Evolutionary conservation across 1,140 invertebrate species (phyloP).

Genomic region (Sitobion miscanthi): DNA sequence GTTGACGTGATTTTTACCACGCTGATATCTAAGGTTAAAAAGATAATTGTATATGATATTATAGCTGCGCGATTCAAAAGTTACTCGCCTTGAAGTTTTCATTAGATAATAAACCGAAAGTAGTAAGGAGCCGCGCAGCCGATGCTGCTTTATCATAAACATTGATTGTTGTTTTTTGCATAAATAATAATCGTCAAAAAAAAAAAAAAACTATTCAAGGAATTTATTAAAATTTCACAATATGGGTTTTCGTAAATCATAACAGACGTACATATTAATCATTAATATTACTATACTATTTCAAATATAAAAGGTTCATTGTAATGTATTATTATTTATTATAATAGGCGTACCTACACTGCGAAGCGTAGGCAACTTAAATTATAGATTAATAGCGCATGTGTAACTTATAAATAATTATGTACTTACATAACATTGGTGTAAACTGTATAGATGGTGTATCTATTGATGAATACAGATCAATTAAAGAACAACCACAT

Average conservation of each 20-base stretch:
- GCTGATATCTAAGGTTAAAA: neutral
- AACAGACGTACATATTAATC: neutral
- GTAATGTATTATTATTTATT: neutral
- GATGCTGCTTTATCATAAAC: neutral
- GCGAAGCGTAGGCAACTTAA: neutral
- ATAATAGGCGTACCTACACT: neutral
- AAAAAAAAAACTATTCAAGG: too few relatives aligned
- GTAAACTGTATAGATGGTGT: too few relatives aligned
- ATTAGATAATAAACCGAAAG: neutral
- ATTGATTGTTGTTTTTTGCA: too few relatives aligned
- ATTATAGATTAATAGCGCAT: too few relatives aligned
- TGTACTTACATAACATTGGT: too few relatives aligned
- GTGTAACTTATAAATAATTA: neutral
- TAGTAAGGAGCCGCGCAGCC: neutral
- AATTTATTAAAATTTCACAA: too few relatives aligned
- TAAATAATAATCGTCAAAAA: too few relatives aligned
- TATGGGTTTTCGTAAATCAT: too few relatives aligned
- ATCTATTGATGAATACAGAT: too few relatives aligned
- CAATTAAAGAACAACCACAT: too few relatives aligned
- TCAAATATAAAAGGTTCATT: neutral
- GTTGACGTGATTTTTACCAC: neutral
- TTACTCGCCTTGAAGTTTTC: conserved; percentile 24
- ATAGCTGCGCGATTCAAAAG: neutral
- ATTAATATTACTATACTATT: neutral
- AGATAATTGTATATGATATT: neutral